Conservation (phyloP, 2,797 vertebrate genomes). For the Fundulus diaphanus region DNA sequence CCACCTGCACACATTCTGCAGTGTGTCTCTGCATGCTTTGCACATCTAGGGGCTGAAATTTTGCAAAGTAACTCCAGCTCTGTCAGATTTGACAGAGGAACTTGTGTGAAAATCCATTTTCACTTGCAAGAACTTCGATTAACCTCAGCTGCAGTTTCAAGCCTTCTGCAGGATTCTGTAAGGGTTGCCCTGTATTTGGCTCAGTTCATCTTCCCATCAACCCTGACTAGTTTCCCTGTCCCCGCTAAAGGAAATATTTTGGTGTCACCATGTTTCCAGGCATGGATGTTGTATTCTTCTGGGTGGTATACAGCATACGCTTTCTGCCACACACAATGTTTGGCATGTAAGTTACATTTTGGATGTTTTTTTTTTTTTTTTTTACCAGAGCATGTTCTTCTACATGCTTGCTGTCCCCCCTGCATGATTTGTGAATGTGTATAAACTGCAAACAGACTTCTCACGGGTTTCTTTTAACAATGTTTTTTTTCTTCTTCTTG, state of each 20-base stretch:
- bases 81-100: neutral
- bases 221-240: neutral
- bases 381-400: no score
- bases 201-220: neutral
- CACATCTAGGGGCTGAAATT: neutral
- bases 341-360: no score
- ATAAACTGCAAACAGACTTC: no score
- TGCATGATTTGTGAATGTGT: no score
- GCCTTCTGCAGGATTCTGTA: neutral
- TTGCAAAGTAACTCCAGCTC: neutral
- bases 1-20: neutral
- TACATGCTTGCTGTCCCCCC: no score
- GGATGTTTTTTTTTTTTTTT: no score
- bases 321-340: no score
- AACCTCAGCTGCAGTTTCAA: neutral
- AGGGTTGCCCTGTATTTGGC: neutral
- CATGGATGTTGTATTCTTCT: no score
- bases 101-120: neutral
- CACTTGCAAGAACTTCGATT: neutral
- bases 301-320: no score
- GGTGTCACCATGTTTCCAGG: no score
- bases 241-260: neutral
- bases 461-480: no score
- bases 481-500: no score
- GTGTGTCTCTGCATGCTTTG: neutral